These are phyloP conservation scores for Anhinga anhinga DNA, from an alignment of 2,113 vertebrate genomes.

Conservation along the genomic window DNA sequence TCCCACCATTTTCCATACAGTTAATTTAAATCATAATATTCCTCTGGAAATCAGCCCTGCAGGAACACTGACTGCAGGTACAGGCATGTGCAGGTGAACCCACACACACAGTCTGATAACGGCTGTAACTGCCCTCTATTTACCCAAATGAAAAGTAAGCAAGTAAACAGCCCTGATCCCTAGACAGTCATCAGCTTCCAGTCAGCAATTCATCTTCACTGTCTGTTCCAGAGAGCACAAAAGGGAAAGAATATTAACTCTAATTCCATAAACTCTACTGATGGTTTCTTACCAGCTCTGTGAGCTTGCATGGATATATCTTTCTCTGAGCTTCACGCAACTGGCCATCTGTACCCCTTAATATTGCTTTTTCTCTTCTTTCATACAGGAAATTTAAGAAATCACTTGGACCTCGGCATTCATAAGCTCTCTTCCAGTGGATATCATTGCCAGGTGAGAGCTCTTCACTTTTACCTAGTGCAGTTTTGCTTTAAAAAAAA, in stretches of 20 bases:
- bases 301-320: background rate
- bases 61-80: background rate
- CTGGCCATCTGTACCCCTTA: fast-evolving
- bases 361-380: background rate
- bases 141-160: background rate
- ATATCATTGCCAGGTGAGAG: background rate
- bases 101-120: fast-evolving
- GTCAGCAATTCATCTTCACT: background rate
- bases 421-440: background rate
- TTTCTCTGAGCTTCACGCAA: background rate
- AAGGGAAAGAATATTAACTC: background rate
- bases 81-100: background rate
- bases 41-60: background rate
- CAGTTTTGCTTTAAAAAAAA: background rate
- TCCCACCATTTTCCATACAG: background rate
- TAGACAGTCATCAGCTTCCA: background rate
- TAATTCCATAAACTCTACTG: background rate
- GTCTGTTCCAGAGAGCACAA: background rate
- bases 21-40: background rate
- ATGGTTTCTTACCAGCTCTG: background rate
- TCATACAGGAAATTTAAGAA: background rate
- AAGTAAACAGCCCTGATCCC: background rate
- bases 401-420: background rate
- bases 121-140: background rate
- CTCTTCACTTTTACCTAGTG: background rate